phyloP scores from a whole-genome alignment of 2,113 vertebrate genomes.

The Microcebus jonahi region DNA sequence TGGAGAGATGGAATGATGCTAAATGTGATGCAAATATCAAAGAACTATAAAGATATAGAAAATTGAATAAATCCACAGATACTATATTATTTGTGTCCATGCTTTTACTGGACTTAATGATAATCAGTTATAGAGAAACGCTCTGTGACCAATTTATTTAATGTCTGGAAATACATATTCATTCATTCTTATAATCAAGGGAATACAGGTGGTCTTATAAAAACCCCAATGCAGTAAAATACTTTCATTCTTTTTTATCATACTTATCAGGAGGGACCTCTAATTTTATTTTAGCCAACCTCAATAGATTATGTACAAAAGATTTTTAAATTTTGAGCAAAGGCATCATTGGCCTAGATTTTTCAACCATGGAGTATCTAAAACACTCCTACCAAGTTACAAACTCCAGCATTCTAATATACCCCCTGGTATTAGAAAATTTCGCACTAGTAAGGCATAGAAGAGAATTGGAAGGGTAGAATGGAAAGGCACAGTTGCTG shows the following conservation, averaged over 20 bases:
- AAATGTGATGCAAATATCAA: not conserved
- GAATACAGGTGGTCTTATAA: constrained; percentile 1
- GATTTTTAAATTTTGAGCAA: not conserved
- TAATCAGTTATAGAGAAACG: constrained; percentile 2
- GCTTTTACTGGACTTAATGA: constrained; percentile 5
- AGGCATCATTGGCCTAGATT: constrained; percentile 49
- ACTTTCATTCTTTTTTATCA: not conserved
- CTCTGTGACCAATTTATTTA: constrained; percentile 47
- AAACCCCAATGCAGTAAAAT: not conserved
- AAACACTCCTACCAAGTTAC: not conserved
- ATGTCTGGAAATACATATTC: constrained; percentile 38
- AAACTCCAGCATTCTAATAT: not conserved
- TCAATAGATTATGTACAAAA: not conserved
- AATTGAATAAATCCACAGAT: not conserved
- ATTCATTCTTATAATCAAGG: not conserved
- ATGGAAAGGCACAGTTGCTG: not conserved
- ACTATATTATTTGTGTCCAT: not conserved
- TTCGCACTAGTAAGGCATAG: not conserved
- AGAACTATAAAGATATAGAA: not conserved
- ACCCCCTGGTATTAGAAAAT: not conserved
- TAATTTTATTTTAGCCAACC: constrained; percentile 15
- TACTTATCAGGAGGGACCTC: not conserved
- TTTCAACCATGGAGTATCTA: not conserved
- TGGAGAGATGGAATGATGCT: not conserved
- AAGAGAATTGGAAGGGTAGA: not conserved